Conservation (phyloP, 2,888 invertebrate genomes). For the Lasius platythorax region DNA sequence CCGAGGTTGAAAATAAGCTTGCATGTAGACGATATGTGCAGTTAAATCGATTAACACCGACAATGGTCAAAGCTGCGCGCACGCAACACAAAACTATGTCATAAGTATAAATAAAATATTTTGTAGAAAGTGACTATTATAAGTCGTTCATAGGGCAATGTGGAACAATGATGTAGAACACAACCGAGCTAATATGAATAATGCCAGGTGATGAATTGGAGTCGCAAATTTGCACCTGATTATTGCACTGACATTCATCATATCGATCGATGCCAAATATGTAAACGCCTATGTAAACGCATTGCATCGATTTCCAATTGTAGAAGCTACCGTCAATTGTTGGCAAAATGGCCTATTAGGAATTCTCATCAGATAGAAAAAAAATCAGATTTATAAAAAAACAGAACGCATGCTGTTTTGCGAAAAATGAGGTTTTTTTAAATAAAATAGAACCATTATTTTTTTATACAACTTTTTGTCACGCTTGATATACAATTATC, state of each 20-base stretch:
- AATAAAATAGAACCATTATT: background rate
- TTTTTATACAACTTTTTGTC: background rate
- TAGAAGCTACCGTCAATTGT: background rate
- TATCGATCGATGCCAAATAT: slow-evolving; percentile 41
- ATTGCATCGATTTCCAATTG: slow-evolving; percentile 39
- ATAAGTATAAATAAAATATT: slow-evolving; percentile 52
- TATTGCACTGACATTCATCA: slow-evolving; percentile 34
- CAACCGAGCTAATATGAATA: background rate
- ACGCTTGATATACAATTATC: background rate
- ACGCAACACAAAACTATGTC: slow-evolving; percentile 42
- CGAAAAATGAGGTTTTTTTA: background rate
- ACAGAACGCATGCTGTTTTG: background rate
- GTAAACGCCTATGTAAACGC: slow-evolving; percentile 17
- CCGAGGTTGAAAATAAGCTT: slow-evolving; percentile 33
- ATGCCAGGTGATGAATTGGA: slow-evolving; percentile 28
- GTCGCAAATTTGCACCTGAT: slow-evolving; percentile 44
- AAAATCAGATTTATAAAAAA: background rate
- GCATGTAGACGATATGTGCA: slow-evolving; percentile 38
- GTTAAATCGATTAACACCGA: slow-evolving; percentile 50
- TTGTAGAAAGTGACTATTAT: slow-evolving; percentile 31
- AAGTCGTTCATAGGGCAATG: background rate
- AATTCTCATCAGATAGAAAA: background rate
- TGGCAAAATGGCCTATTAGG: slow-evolving; percentile 9
- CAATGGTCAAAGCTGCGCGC: slow-evolving; percentile 36
- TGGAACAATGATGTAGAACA: slow-evolving; percentile 5